Evolutionary conservation across 2,888 invertebrate genomes (phyloP), one percentile per base, ranked within the genome.

Genomic region (Halictus ligatus): DNA sequence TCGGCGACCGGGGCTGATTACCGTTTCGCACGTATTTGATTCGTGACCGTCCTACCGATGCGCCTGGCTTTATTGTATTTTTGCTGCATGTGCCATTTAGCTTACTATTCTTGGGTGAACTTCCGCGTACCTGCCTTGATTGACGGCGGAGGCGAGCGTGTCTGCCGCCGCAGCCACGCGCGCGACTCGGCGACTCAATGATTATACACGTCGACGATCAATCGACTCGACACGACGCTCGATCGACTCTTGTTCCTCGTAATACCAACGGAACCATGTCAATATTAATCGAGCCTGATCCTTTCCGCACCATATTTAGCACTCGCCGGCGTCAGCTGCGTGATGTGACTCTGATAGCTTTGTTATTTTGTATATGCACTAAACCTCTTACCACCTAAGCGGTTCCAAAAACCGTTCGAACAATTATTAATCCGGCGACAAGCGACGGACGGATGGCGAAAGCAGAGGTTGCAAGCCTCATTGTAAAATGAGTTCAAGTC

Each of bases 121-220:
- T 95, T 95, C 95, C 95, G 94, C 89, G 94, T 94, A 95, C 94
- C 94, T 93, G 94, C 88, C 88, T 92, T 82, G 93, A 92, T 93
- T 88, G 91, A 89, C 89, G 89, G 89, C 91, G 90, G 86, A 87
- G 86, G 73, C 78, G 81, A 85, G 75, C 82, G 43, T 54, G 88
- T 79, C 77, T 83, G 78, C 74, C 46, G 72, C 74, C 75, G 73
- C 77, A 21, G 69, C 69, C 89, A 86, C 90, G 90, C 90, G 90
- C 72, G 79, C 67, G 82, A 64, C 74, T 83, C 77, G 77, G 54
- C 76, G 35, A 40, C 40, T 18, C 35, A 21, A 40, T 40, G 69
- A 40, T 40, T 35, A 40, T 21, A 69, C 40, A 40, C 40, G 21
- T 40, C 35, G 35, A 21, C 69, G 40, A 40, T 69, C 69, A 69